Evolutionary conservation across 2,113 vertebrate species (phyloP).

Genomic region (Eidolon helvum): DNA sequence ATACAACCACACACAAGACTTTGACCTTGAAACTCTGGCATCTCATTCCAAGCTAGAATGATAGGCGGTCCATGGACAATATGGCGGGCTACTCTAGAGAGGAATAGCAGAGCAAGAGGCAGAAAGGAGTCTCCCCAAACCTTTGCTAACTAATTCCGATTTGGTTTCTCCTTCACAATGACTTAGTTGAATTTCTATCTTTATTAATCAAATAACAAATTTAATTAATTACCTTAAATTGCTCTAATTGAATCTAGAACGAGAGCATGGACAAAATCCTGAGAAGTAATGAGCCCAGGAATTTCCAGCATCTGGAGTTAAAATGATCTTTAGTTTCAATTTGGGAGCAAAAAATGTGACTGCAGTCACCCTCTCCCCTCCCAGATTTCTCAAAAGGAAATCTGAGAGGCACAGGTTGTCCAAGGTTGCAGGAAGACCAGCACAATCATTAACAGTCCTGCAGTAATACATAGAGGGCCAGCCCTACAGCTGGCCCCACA

Average conservation of each 20-base stretch:
- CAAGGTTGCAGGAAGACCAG: background rate
- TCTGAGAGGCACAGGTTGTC: background rate
- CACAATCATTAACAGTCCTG: accelerated
- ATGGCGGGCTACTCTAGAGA: background rate
- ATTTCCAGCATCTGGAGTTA: conserved; percentile 73
- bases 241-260: conserved; percentile 80
- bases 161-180: conserved; percentile 44
- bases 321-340: conserved; percentile 77
- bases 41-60: background rate
- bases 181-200: conserved; percentile 76
- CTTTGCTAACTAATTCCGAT: background rate
- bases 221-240: conserved; percentile 82
- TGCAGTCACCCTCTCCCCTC: conserved; percentile 38
- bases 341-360: conserved; percentile 59
- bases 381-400: background rate
- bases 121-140: background rate
- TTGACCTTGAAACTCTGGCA: background rate
- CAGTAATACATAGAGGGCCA: background rate
- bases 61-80: no score
- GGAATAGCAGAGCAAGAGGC: background rate
- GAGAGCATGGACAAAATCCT: conserved; percentile 73
- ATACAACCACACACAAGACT: background rate
- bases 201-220: conserved; percentile 84
- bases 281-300: conserved; percentile 74
- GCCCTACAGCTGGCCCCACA: background rate